These are phyloP conservation scores for Drosophila punjabiensis DNA, from an alignment of 1,140 invertebrate genomes.

Conservation along the genomic window DNA sequence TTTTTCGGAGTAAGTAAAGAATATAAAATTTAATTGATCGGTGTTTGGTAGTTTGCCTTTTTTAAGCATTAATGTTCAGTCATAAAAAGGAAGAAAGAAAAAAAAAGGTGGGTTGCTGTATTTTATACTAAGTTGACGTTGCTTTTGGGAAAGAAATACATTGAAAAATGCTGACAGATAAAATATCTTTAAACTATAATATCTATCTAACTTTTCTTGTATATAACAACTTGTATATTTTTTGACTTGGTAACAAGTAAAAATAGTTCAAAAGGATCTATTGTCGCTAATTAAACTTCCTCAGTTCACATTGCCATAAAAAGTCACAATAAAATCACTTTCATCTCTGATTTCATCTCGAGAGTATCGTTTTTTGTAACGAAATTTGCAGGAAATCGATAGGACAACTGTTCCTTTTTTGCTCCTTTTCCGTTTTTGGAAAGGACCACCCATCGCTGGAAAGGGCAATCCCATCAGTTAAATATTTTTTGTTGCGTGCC, in stretches of 20 bases:
- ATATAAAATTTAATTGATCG: conserved; percentile 5
- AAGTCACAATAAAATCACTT: not conserved
- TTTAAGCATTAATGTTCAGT: not conserved
- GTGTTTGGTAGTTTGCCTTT: not conserved
- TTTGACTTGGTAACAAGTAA: not conserved
- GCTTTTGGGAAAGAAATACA: not conserved
- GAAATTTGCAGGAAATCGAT: conserved; percentile 43
- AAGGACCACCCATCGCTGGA: conserved; percentile 26
- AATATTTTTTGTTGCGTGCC: conserved; percentile 60
- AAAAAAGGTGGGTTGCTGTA: not conserved
- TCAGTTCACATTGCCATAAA: not conserved
- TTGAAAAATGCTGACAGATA: not conserved
- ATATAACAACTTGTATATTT: no score
- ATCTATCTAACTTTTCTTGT: no score
- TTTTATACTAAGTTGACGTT: no score
- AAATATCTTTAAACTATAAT: not conserved
- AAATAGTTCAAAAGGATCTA: not conserved
- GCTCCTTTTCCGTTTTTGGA: not conserved
- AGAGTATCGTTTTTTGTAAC: conserved; percentile 4
- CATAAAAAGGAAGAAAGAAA: not conserved
- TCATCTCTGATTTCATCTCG: conserved; percentile 17
- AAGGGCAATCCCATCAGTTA: conserved; percentile 32
- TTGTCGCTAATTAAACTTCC: not conserved
- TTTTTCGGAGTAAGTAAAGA: not conserved
- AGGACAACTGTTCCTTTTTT: conserved; percentile 30